Base-by-base conservation (phyloP, 2,113 vertebrate species). In the Maccullochella peelii region DNA sequence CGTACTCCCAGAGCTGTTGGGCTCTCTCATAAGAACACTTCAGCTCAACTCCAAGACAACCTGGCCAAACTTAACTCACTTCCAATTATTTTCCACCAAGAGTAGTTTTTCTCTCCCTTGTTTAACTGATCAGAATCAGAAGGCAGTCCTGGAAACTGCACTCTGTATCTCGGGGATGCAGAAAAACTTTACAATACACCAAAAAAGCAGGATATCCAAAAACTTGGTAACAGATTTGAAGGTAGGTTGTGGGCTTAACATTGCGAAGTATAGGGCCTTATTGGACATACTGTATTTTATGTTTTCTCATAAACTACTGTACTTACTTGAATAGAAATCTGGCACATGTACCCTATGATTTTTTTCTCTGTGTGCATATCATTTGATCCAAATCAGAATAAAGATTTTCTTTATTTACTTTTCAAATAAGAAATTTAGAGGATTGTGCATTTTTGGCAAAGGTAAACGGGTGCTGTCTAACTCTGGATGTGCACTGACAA, bases 51-150 rank as follows among this genome's bases (percentile, higher is more conserved):
- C 76, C 59, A 15, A 76, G 84, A 86, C 81, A 70, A 86, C 77
- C 77, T 33, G 80, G 78, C 82, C 77, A 79, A 85, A 80, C 79
- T 76, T 70, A 5, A 20, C 76, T 86, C 80, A 23, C n/a, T 30
- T 71, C 69, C 87, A 90, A 90, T 91, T 90, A 90, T 84, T 76
- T 73, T 67, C 79, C 81, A 52, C 33, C 69, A 5, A 1, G 54
- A 74, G 25, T 12, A 61, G 47, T 73, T 84, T 76, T 78, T 83
- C 77, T 65, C 50, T n/a, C 25, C n/a, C 61, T 61, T 15, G 57
- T 79, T 85, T 27, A 21, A 57, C 63, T 62, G 66, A 79, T 86
- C 62, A 66, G 50, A 23, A 86, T 8, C 70, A 84, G 55, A 50
- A 40, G 57, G 40, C 44, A n/a, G 40, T 1, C 12, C 61, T 54